Evolutionary conservation across 2,113 vertebrate species (phyloP).

Genomic region (Cathartes aura): DNA sequence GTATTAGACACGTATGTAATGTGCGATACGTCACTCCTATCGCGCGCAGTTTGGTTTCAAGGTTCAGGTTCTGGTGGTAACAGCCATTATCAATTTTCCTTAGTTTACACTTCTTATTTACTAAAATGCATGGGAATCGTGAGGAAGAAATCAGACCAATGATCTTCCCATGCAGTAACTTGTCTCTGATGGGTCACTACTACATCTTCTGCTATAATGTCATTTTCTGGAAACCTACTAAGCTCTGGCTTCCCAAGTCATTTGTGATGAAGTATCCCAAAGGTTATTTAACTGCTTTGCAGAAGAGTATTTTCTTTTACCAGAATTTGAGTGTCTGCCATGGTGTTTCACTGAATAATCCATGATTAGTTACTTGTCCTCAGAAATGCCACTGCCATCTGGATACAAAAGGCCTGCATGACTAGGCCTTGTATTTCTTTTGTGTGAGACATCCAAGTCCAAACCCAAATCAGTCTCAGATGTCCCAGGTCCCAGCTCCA

Average conservation of each 20-base stretch:
- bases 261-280: background rate
- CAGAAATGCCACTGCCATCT: constrained; percentile 4
- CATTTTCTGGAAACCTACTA: background rate
- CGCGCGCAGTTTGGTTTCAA: background rate
- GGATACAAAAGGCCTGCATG: background rate
- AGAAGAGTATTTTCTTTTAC: background rate
- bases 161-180: background rate
- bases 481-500: constrained; percentile 27
- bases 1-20: background rate
- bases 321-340: background rate
- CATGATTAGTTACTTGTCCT: background rate
- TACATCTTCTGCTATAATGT: background rate
- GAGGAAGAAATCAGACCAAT: background rate
- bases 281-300: background rate
- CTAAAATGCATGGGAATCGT: background rate
- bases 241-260: background rate
- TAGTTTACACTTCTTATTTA: background rate
- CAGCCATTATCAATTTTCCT: background rate
- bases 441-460: background rate
- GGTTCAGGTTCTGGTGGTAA: background rate
- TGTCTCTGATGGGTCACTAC: background rate
- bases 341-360: background rate
- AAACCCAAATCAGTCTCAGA: constrained; percentile 19
- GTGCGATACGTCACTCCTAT: background rate
- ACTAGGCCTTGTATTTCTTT: background rate